A percentile compares a stretch with the other conserved stretches of the same genome.
Evolutionary conservation across 2,888 invertebrate genomes (phyloP).

Genomic region (Drosophila prostipennis): DNA sequence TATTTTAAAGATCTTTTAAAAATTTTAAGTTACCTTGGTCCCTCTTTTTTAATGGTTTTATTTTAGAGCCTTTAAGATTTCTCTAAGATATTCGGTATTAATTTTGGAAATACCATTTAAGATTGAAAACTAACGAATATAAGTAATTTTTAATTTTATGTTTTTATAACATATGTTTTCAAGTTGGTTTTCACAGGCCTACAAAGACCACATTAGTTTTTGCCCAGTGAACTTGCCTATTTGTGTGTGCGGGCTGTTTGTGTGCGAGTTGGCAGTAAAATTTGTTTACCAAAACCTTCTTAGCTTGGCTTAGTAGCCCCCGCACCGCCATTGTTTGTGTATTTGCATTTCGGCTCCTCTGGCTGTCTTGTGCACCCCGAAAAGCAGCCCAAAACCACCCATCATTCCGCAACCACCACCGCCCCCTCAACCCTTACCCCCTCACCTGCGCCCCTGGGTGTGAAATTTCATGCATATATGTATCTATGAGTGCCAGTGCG

Average conservation of each 20-base stretch:
- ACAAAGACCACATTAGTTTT: neutral
- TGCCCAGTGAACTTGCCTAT: constrained; percentile 18
- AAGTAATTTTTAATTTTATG: too few relatives aligned
- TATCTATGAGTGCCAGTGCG: constrained; percentile 16
- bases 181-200: too few relatives aligned
- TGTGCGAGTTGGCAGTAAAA: constrained; percentile 55
- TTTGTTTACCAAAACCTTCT: constrained; percentile 78
- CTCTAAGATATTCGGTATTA: too few relatives aligned
- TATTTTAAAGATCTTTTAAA: too few relatives aligned
- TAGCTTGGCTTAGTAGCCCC: constrained; percentile 78
- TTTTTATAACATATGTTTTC: too few relatives aligned
- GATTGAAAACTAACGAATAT: too few relatives aligned
- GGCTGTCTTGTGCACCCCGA: constrained; percentile 23
- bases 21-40: too few relatives aligned
- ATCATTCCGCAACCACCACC: neutral
- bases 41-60: too few relatives aligned
- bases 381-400: constrained; percentile 17
- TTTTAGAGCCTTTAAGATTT: too few relatives aligned
- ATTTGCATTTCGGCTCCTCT: constrained; percentile 65
- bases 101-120: too few relatives aligned
- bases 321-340: constrained; percentile 74
- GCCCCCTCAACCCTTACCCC: constrained; percentile 3
- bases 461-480: constrained; percentile 70
- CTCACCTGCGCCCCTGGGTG: constrained; percentile 52
- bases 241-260: constrained; percentile 26